Evolutionary conservation across 2,888 invertebrate genomes (phyloP).

Genomic region (Petrolisthes manimaculis): DNA sequence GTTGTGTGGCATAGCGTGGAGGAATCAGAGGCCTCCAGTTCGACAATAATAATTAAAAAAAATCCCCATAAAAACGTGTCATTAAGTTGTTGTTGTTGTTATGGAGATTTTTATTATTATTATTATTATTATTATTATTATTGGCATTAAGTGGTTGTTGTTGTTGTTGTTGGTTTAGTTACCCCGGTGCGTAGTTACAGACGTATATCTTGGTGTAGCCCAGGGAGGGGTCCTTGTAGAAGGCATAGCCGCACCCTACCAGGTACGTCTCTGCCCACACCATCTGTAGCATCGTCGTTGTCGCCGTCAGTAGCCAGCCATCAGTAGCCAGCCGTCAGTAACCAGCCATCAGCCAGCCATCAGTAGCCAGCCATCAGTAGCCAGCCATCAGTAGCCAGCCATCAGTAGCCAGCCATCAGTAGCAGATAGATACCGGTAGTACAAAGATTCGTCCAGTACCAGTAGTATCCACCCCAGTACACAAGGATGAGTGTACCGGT

Average conservation of each 20-base stretch:
- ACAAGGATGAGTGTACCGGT: background rate
- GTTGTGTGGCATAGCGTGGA: background rate
- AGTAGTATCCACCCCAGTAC: background rate
- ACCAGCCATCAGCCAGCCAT: background rate
- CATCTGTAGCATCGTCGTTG: constrained; percentile 32
- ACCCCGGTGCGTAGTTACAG: constrained; percentile 66
- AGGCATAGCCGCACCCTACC: constrained; percentile 65
- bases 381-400: background rate
- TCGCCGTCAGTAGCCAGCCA: too few species aligned
- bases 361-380: background rate
- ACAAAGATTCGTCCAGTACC: background rate
- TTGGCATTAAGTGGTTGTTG: background rate
- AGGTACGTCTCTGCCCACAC: constrained; percentile 65
- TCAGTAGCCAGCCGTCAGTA: too few species aligned
- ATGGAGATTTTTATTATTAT: too few species aligned
- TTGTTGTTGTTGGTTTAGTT: constrained; percentile 3
- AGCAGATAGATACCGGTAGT: background rate
- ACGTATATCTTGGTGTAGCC: constrained; percentile 66
- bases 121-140: background rate
- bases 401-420: background rate
- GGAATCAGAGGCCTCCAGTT: background rate
- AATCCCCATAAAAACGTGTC: too few species aligned
- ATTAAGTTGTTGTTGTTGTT: background rate
- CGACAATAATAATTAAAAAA: too few species aligned
- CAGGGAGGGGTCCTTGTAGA: constrained; percentile 61